Percentiles rank a stretch among this genome's conserved stretches.
These are phyloP conservation scores for Leptinotarsa haldemani DNA, from an alignment of 2,888 invertebrate species.

Conservation along the genomic window DNA sequence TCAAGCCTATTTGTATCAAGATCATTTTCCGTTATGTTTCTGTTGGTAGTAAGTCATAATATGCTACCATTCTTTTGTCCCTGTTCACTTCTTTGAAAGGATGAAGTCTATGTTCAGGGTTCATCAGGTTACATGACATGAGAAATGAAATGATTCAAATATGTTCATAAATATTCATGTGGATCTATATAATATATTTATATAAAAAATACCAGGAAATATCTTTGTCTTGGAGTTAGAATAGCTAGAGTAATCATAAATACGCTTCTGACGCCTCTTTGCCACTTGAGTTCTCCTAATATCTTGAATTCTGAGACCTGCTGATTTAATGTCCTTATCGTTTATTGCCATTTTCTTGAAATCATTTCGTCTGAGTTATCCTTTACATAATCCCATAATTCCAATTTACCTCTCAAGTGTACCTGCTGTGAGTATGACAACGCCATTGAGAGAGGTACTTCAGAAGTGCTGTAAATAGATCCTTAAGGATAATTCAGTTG, in stretches of 20 bases:
- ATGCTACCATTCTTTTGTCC: too few relatives aligned
- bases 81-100: too few relatives aligned
- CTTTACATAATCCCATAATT: not conserved
- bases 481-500: not conserved
- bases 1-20: too few relatives aligned
- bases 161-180: too few relatives aligned
- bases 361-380: not conserved
- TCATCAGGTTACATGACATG: too few relatives aligned
- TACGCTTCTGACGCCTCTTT: not conserved
- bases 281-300: not conserved
- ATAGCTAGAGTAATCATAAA: not conserved
- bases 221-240: too few relatives aligned
- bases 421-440: not conserved
- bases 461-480: constrained; percentile 2
- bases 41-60: too few relatives aligned
- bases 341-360: not conserved
- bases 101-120: too few relatives aligned
- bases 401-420: constrained; percentile 3
- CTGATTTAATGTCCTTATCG: constrained; percentile 1
- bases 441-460: not conserved
- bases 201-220: too few relatives aligned
- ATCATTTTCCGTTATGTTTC: too few relatives aligned
- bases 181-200: too few relatives aligned
- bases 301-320: not conserved
- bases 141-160: too few relatives aligned